Evolutionary conservation across 2,113 vertebrate species (phyloP), one percentile per base, ranked within the genome.

Genomic region (Xiphophorus couchianus): DNA sequence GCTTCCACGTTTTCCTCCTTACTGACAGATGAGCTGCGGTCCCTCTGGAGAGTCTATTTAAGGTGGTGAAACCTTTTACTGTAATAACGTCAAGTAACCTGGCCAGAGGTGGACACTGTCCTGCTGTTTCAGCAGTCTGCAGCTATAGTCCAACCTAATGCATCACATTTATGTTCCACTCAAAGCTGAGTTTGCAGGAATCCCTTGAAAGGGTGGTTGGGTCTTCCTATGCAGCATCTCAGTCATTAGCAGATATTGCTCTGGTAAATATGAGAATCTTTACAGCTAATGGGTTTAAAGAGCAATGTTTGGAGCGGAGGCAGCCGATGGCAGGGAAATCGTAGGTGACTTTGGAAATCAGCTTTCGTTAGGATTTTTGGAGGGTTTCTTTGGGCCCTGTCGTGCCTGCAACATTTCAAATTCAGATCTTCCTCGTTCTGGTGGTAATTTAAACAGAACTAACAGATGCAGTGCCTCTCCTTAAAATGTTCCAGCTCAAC

Each of bases 401-500:
- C 12, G 35, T 27, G 8, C 66, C 51, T 42, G 7, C 33, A 7
- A 29, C 28, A 37, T 31, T 48, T 48, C 17, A 13, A 19, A 13
- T 10, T 42, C 13, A 15, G 30, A 9, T 35, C 3, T 27, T 8
- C 25, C 22, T 7, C 17, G 22, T 62, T 65, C 22, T 60, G 6
- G 28, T 11, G 66, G 9, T 12, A 3, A 44, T 81, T 71, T 67
- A 27, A 77, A 54, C 29, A 14, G 29, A 2, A 27, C 28, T 31
- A 0, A 48, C n/a, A 5, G 0, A 9, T 64, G 3, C 66, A 78
- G 79, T 31, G 1, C 65, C 10, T 44, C 27, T 28, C 48, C 17
- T 74, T 62, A 22, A 86, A 79, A 28, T 68, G 54, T 89, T 91
- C 71, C 79, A 99, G 98, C 95, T 99, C 72, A 96, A 96, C 86